A percentile compares a stretch with the other conserved stretches of the same genome.
phyloP scores from a whole-genome alignment of 2,888 invertebrate genomes.

The Andrena dorsata region DNA sequence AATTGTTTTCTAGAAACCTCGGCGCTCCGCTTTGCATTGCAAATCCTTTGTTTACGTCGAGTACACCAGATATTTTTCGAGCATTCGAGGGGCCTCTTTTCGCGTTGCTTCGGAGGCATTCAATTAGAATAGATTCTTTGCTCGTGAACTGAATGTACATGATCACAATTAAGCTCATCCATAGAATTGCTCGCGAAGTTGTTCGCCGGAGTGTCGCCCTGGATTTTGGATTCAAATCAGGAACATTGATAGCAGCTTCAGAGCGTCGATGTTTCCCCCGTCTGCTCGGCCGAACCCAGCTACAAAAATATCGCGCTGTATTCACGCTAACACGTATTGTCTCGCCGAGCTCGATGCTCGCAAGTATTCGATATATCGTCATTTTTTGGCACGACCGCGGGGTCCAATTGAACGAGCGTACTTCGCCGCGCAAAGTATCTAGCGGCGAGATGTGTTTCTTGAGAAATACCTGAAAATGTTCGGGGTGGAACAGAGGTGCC shows the following conservation, averaged over 20 bases:
- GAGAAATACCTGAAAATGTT: constrained; percentile 16
- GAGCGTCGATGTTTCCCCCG: not conserved
- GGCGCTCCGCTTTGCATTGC: constrained; percentile 11
- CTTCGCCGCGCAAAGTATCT: constrained; percentile 34
- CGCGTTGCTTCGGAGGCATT: not conserved
- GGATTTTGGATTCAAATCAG: not conserved
- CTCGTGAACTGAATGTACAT: not conserved
- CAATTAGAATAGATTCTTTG: not conserved
- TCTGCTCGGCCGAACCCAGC: constrained; percentile 14
- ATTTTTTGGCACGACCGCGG: constrained; percentile 49
- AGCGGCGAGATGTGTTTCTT: not conserved
- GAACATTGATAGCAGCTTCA: constrained; percentile 9
- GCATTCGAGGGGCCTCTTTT: not conserved
- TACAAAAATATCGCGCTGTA: constrained; percentile 56
- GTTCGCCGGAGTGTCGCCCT: not conserved
- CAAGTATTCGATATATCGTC: not conserved
- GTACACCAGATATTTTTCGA: not conserved
- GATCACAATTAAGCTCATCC: not conserved
- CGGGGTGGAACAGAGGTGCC: not conserved
- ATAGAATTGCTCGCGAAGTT: not conserved
- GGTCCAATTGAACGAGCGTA: constrained; percentile 41
- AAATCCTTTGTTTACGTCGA: constrained; percentile 7
- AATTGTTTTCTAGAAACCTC: constrained; percentile 7
- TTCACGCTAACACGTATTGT: constrained; percentile 59
- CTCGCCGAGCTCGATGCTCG: constrained; percentile 4